Base-by-base conservation (phyloP, 2,888 invertebrate genomes). In the Amphipoea oculea region DNA sequence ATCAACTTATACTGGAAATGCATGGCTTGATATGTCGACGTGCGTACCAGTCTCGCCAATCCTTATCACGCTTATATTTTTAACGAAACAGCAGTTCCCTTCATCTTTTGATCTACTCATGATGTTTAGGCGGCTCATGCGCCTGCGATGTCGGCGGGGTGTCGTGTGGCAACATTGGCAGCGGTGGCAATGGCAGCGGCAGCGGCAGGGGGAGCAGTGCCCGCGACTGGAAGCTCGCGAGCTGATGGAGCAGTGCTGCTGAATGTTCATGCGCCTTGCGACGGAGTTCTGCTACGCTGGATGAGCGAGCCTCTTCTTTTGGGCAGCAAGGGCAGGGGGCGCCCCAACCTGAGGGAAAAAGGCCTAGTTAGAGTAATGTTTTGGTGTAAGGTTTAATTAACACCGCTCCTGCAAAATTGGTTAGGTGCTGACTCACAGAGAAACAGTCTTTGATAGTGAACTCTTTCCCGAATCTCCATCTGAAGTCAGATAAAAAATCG, bases 231-330 rank as follows among this genome's bases (percentile, higher is more conserved):
- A 94, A 97, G 96, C 95, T 97, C 89, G 98, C 98, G 71, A 98
- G 95, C 62, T 98, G 98, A 92, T 98, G 98, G 74, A 98, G 95
- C 45, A 99, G 95, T 0, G 99, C 99, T 1, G 99, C 99, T 1
- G 99, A 99, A 94, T 99, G 99, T 93, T 99, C 99, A 94, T 99
- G 99, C 1, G 99, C 99, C 94, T 99, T 99, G 76, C 99, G 98
- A 12, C 99, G 97, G 67, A 99, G 97, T 91, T 99, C 99, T 0
- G 99, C 99, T 40, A 99, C 99, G 94, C 99, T 99, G 89, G 98
- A 98, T 9, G 98, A 98, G 63, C 98, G 97, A 62, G 98, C 98
- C 93, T 98, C 98, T 85, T 97, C 96, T 86, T 96, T 98, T 11
- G 98, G 98, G 92, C 98, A 98, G 93, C 98, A 98, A 0, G 98